phyloP scores from a whole-genome alignment of 2,797 vertebrate genomes.

The Gymnothorax javanicus region DNA sequence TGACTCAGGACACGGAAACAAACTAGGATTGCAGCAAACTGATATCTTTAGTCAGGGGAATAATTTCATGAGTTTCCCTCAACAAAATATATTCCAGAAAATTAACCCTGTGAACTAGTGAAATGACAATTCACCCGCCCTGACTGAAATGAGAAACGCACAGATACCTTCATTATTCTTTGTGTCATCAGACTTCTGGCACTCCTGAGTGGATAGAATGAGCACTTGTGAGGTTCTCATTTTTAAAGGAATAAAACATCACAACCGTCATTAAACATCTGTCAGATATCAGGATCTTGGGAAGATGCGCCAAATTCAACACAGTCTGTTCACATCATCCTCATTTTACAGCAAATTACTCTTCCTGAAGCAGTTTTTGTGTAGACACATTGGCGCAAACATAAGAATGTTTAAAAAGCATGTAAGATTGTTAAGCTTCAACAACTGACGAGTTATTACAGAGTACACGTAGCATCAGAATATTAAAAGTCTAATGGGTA shows the following conservation, averaged over 20 bases:
- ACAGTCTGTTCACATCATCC: background rate
- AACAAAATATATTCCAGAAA: background rate
- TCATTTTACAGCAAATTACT: background rate
- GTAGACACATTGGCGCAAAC: background rate
- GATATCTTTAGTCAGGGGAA: background rate
- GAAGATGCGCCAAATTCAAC: background rate
- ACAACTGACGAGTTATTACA: background rate
- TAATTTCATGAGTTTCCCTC: background rate
- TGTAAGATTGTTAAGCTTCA: background rate
- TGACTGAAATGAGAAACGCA: background rate
- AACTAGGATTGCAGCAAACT: background rate
- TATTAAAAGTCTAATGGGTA: background rate
- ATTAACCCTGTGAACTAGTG: background rate
- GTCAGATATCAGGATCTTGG: background rate
- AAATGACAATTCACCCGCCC: background rate
- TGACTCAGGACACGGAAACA: background rate
- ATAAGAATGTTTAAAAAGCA: background rate
- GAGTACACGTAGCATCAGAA: background rate
- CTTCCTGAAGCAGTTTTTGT: background rate
- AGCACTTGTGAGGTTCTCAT: background rate
- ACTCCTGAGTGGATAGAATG: slow-evolving; percentile 62
- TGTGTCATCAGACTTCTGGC: slow-evolving; percentile 69
- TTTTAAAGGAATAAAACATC: background rate
- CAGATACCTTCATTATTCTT: slow-evolving; percentile 66
- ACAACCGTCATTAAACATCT: slow-evolving; percentile 6